Percentiles rank a stretch among this genome's conserved stretches.
Evolutionary conservation across 2,113 vertebrate genomes (phyloP).

Genomic region (Dipodomys spectabilis): DNA sequence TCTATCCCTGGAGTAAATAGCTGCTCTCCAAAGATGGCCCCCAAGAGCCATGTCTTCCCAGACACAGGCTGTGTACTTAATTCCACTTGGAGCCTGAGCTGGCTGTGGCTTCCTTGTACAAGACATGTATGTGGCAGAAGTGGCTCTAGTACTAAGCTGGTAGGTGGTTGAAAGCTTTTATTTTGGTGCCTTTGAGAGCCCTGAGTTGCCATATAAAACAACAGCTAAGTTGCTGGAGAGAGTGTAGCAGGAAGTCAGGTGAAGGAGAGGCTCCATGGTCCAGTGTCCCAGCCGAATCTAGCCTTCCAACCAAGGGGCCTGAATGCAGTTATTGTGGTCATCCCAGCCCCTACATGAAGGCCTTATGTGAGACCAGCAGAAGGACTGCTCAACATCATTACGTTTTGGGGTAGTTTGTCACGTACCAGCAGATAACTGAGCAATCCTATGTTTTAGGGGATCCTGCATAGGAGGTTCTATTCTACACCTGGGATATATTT

Average conservation of each 20-base stretch:
- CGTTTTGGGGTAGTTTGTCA: not conserved
- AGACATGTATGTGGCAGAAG: not conserved
- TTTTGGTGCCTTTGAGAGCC: not conserved
- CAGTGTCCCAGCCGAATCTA: not conserved
- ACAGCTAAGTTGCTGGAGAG: not conserved
- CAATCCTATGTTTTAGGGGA: not conserved
- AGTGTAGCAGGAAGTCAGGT: fast-evolving
- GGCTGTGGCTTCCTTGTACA: not conserved
- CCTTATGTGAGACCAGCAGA: not conserved
- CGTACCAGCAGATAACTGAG: not conserved
- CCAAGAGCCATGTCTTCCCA: not conserved
- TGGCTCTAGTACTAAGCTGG: not conserved
- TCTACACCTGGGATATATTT: not conserved
- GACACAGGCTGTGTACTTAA: not conserved
- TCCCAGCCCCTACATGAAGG: not conserved
- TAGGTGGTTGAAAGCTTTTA: not conserved
- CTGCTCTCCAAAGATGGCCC: not conserved
- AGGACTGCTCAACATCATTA: not conserved
- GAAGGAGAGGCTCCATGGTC: not conserved
- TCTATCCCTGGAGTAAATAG: not conserved
- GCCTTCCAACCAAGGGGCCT: not conserved
- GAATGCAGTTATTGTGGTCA: not conserved
- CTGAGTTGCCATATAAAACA: not conserved
- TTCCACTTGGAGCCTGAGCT: not conserved
- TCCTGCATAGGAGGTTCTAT: not conserved